phyloP scores from a whole-genome alignment of 2,113 vertebrate genomes.

The Lucifuga dentata region DNA sequence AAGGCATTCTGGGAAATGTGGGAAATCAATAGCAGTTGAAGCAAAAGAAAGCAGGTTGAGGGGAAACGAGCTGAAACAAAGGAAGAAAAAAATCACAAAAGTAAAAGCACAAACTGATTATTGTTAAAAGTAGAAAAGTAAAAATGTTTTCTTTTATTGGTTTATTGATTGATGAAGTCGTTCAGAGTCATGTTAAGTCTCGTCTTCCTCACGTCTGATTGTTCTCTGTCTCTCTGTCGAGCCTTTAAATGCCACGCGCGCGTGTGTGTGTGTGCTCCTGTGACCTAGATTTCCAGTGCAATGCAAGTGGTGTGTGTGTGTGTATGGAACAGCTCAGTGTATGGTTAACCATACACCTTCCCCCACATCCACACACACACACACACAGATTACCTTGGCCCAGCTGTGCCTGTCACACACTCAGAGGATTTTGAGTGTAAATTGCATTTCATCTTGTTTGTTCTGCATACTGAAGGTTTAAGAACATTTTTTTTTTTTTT shows the following conservation, averaged over 20 bases:
- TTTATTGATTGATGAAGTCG: conserved; percentile 22
- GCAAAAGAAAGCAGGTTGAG: conserved; percentile 4
- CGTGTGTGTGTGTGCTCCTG: conserved; percentile 3
- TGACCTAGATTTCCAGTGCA: conserved; percentile 73
- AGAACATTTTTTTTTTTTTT: neutral
- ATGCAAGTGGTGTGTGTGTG: conserved; percentile 48
- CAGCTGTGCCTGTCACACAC: conserved; percentile 17
- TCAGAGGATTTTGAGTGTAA: neutral
- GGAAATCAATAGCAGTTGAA: neutral
- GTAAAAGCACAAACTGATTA: conserved; percentile 1
- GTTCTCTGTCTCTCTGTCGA: conserved; percentile 39
- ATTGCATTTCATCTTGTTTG: neutral
- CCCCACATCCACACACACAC: conserved; percentile 31
- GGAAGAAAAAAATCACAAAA: neutral
- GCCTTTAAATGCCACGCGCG: conserved; percentile 21
- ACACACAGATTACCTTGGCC: conserved; percentile 5
- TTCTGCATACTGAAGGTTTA: neutral
- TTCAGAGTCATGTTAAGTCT: conserved; percentile 41
- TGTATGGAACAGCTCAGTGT: conserved; percentile 43
- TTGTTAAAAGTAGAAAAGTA: neutral
- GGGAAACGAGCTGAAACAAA: neutral
- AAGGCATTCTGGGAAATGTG: neutral
- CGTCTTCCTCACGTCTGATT: conserved; percentile 60
- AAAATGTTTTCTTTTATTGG: neutral
- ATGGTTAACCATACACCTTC: conserved; percentile 65